Conservation (phyloP, 2,113 vertebrate species). For the Arvicanthis niloticus region DNA sequence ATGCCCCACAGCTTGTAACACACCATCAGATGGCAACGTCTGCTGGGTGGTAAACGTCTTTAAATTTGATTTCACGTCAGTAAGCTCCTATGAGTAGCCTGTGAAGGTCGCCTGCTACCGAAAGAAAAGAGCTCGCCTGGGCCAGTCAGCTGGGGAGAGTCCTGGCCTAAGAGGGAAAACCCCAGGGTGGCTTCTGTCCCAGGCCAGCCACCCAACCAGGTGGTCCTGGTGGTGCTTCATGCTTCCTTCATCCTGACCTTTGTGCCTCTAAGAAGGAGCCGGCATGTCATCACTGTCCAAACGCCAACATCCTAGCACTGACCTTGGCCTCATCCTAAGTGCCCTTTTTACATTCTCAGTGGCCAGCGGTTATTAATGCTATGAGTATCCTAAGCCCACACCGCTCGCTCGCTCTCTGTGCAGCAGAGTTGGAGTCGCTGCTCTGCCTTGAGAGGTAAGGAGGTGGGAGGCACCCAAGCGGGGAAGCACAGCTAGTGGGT, state of each 20-base stretch:
- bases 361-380: not conserved
- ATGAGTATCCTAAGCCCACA: not conserved
- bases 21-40: not conserved
- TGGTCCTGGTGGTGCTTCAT: not conserved
- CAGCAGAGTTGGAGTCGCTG: constrained; percentile 14
- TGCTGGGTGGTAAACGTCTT: not conserved
- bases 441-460: not conserved
- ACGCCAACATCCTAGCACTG: not conserved
- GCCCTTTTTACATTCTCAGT: not conserved
- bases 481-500: constrained; percentile 11
- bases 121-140: not conserved
- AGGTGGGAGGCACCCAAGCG: not conserved
- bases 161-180: not conserved
- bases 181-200: not conserved
- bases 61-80: not conserved
- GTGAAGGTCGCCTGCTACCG: not conserved
- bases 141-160: not conserved
- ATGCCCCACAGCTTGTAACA: not conserved
- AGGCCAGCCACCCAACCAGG: not conserved
- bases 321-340: not conserved
- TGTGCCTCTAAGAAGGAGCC: not conserved
- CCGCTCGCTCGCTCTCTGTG: not conserved
- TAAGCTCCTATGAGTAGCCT: not conserved
- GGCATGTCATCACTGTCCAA: not conserved
- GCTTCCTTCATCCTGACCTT: not conserved